Conservation (phyloP, 2,888 invertebrate species). For the Ennomos fuscantarius region DNA sequence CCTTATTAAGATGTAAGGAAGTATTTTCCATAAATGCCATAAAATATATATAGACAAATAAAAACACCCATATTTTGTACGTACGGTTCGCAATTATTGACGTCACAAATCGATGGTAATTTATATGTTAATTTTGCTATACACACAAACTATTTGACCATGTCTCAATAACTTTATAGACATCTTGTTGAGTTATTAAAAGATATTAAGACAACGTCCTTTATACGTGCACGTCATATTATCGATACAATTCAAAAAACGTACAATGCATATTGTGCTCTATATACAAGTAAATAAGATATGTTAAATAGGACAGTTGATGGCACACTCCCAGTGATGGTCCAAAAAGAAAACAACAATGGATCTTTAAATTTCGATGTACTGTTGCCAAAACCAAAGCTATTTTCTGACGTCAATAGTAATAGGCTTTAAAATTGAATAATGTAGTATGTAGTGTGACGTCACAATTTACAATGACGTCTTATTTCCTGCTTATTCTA, state of each 20-base stretch:
- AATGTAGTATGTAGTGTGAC: too few relatives aligned
- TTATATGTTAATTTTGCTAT: too few relatives aligned
- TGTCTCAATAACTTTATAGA: neutral
- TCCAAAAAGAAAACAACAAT: conserved; percentile 28
- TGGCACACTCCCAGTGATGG: neutral
- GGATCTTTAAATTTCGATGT: conserved; percentile 16
- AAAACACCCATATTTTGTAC: too few relatives aligned
- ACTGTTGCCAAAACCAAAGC: conserved; percentile 14
- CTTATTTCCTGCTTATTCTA: too few relatives aligned
- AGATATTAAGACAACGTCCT: neutral
- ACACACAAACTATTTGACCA: neutral
- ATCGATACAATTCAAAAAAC: neutral
- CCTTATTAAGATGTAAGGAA: conserved; percentile 1
- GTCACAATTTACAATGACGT: too few relatives aligned
- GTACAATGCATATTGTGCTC: conserved; percentile 8
- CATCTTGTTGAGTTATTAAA: too few relatives aligned
- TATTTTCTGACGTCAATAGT: conserved; percentile 6
- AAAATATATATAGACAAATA: too few relatives aligned
- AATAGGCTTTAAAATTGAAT: neutral
- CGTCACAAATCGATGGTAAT: conserved; percentile 1
- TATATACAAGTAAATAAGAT: conserved; percentile 8
- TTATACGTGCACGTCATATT: conserved; percentile 1
- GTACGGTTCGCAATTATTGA: neutral
- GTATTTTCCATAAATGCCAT: conserved; percentile 2
- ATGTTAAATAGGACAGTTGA: neutral